Evolutionary conservation across 2,888 invertebrate genomes (phyloP).

Genomic region (Metacarcinus magister): DNA sequence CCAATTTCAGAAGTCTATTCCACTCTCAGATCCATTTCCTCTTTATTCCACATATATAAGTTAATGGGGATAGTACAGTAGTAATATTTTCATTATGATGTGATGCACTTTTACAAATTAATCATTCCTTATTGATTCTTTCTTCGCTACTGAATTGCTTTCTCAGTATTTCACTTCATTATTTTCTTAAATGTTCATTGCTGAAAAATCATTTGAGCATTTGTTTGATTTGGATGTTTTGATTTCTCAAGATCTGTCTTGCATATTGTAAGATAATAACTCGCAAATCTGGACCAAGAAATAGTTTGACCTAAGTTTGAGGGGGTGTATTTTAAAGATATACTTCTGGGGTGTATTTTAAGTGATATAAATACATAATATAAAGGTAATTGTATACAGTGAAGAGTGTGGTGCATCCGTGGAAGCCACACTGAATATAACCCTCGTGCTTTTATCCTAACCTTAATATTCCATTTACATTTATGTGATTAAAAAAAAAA

Average conservation of each 20-base stretch:
- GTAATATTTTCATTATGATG: neutral
- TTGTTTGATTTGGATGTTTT: neutral
- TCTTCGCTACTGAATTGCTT: neutral
- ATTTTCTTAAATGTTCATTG: neutral
- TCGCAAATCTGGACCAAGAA: slow-evolving; percentile 41
- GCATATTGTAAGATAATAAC: neutral
- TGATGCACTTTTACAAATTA: neutral
- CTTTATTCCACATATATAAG: neutral
- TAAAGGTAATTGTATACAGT: neutral
- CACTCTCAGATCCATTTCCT: neutral
- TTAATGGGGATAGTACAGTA: neutral
- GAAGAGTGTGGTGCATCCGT: neutral
- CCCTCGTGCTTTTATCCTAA: neutral
- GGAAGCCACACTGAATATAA: neutral
- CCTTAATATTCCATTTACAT: neutral
- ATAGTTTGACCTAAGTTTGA: neutral
- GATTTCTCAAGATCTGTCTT: neutral
- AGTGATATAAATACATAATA: neutral
- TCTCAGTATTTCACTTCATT: neutral
- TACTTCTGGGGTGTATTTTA: neutral
- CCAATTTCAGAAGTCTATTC: neutral
- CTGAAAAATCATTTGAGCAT: neutral
- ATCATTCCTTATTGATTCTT: neutral
- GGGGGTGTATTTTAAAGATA: neutral
- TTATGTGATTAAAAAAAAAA: neutral